phyloP scores from a whole-genome alignment of 2,888 invertebrate species.

The Himalopsyche japonica region DNA sequence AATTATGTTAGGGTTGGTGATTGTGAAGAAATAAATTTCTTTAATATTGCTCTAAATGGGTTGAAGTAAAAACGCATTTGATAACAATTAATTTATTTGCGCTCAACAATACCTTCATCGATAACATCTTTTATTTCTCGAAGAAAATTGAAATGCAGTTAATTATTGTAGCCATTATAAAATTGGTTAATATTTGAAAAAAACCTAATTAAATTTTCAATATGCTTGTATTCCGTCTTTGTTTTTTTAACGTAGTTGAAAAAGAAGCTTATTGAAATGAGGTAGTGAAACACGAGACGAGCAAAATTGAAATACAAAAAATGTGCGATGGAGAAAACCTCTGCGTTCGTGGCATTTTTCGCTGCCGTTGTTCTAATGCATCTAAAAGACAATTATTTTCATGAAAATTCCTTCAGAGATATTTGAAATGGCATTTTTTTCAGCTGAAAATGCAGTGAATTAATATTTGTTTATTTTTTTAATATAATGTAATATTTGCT shows the following conservation, averaged over 20 bases:
- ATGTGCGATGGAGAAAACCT: neutral
- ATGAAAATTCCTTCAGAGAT: neutral
- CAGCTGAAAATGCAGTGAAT: neutral
- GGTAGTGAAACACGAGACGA: constrained; percentile 23
- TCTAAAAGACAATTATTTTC: neutral
- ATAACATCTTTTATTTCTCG: too few relatives aligned
- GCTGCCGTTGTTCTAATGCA: neutral
- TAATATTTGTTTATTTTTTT: neutral
- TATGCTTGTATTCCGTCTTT: neutral
- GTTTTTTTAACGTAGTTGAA: neutral
- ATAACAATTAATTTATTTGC: too few relatives aligned
- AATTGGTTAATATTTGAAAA: too few relatives aligned
- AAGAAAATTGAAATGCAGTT: too few relatives aligned
- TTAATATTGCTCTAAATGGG: too few relatives aligned
- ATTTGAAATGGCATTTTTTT: neutral
- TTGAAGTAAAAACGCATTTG: too few relatives aligned
- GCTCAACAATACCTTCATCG: too few relatives aligned
- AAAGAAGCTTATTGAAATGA: constrained; percentile 29
- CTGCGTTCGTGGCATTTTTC: neutral
- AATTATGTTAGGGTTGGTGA: too few relatives aligned
- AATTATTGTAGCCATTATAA: too few relatives aligned
- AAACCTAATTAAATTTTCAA: neutral
- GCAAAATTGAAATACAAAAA: constrained; percentile 12
- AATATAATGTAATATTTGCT: too few relatives aligned
- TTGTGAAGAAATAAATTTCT: too few relatives aligned